Evolutionary conservation across 2,888 invertebrate species (phyloP).

Genomic region (Deilephila elpenor): DNA sequence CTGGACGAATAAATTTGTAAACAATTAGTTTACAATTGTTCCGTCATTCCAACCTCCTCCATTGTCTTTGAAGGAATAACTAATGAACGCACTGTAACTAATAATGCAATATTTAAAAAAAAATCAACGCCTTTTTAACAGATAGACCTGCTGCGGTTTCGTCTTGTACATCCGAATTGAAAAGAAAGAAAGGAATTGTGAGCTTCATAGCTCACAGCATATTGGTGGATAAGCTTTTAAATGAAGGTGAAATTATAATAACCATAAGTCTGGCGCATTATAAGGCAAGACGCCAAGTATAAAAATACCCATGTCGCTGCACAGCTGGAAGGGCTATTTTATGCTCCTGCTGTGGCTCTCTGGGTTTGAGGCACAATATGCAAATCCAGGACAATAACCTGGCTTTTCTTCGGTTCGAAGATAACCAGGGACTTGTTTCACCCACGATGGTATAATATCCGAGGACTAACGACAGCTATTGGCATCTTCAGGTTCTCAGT

Average conservation of each 20-base stretch:
- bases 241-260: background rate
- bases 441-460: background rate
- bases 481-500: background rate
- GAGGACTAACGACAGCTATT: background rate
- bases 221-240: background rate
- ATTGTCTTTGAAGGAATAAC: slow-evolving; percentile 13
- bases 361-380: background rate
- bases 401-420: background rate
- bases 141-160: background rate
- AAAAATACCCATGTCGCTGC: background rate
- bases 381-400: background rate
- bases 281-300: background rate
- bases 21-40: slow-evolving; percentile 13
- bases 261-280: background rate
- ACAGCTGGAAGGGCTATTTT: background rate
- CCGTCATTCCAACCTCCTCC: slow-evolving; percentile 20
- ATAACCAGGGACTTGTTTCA: background rate
- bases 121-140: background rate
- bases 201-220: too few species aligned
- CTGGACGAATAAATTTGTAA: slow-evolving; percentile 17
- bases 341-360: background rate
- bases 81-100: slow-evolving; percentile 15
- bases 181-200: too few species aligned
- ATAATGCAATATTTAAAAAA: slow-evolving; percentile 1
- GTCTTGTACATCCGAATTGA: background rate